Percentiles rank a stretch among this genome's conserved stretches.
Conservation (phyloP, 2,113 vertebrate species). For the Gallinago paraguaiae region DNA sequence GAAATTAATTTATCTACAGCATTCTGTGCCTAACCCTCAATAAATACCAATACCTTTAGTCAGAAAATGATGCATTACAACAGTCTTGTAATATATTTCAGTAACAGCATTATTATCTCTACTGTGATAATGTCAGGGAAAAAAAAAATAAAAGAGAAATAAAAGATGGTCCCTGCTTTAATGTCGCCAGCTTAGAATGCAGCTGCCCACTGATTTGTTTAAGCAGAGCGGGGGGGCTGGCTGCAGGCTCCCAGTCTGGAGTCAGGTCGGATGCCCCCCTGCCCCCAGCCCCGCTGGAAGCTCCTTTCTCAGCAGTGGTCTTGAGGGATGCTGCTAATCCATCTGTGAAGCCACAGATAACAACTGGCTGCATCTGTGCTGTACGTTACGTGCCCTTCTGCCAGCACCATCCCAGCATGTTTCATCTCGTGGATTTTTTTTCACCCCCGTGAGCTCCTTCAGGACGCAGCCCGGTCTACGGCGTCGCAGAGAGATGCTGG, state of each 20-base stretch:
- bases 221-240: not conserved
- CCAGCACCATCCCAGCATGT: not conserved
- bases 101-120: not conserved
- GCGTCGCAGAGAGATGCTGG: rapidly evolving
- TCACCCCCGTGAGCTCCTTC: rapidly evolving
- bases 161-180: not conserved
- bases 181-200: not conserved
- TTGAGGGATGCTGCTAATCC: not conserved
- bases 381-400: rapidly evolving
- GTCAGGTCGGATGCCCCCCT: not conserved
- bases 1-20: not conserved
- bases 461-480: rapidly evolving
- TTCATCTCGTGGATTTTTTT: not conserved
- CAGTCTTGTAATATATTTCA: not conserved
- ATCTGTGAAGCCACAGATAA: not conserved
- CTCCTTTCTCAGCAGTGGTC: not conserved
- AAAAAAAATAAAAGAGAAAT: not conserved
- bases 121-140: not conserved
- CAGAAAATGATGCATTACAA: not conserved
- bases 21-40: not conserved
- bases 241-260: not conserved
- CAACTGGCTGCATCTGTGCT: not conserved
- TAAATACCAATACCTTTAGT: not conserved
- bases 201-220: not conserved
- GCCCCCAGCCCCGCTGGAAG: not conserved